Evolutionary conservation across 2,888 invertebrate species (phyloP), one percentile per base, ranked within the genome.

Genomic region (Sipha maydis): DNA sequence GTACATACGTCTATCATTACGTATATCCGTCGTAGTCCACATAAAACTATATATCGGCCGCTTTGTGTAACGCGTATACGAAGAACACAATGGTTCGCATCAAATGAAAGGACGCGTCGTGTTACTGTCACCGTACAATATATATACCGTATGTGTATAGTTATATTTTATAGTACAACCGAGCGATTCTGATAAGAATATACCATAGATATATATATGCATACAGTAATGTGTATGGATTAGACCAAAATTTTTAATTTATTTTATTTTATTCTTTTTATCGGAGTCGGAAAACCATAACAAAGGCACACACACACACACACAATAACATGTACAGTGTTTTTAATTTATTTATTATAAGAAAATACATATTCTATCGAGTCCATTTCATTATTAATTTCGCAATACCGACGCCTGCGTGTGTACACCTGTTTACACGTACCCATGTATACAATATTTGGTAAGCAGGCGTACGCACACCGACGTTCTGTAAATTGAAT

Each of bases 61-160:
- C 48, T 71, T 85, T 85, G 77, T 85, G 77, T 76, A 77, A 76
- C 28, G 14, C 28, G 21, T 78, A 54, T n/a, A 75, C 17, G n/a
- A 69, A 17, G n/a, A n/a, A 61, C 61, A 84, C 84, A 84, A 84
- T 84, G 75, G 75, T 84, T 28, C 71, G 48, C 48, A 71, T 82
- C 48, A 83, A 82, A 71, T 75, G n/a, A 84, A 84, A 84, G 56
- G 73, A 73, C 28, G 48, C 48, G 83, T 56, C 38, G 83, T 84
- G 73, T 71, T 83, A 83, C 54, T 38, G 80, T 80, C 80, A 67
- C 61, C 67, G 19, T 38, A 38, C 61, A 61, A 8, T 80, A 61
- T 7, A 61, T 67, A 34, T 34, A 34, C 19, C n/a, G 34, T 25
- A 0, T 75, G 0, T 8, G 8, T 25, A 8, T 38, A 21, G 5